These are phyloP conservation scores for Sipha flava DNA, from an alignment of 1,140 invertebrate species.

Conservation along the genomic window DNA sequence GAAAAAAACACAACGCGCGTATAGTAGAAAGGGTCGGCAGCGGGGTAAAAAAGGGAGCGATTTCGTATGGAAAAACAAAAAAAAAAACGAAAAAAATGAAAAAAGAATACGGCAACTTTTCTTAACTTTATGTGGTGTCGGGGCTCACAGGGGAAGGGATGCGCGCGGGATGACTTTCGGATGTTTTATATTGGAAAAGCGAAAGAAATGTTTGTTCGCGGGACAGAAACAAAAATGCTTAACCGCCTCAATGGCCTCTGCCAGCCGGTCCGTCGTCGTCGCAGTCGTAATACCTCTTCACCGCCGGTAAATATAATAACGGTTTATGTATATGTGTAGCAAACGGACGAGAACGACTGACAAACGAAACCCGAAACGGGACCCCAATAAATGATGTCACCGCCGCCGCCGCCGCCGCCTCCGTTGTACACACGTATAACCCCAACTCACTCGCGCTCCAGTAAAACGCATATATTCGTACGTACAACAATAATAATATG, in stretches of 20 bases:
- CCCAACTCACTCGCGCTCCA: no score
- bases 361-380: constrained; percentile 10
- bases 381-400: constrained; percentile 26
- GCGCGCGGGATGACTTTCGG: constrained; percentile 27
- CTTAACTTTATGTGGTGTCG: constrained; percentile 27
- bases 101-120: constrained; percentile 26
- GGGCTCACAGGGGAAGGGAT: neutral
- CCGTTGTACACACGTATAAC: no score
- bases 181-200: constrained; percentile 34
- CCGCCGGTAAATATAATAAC: neutral
- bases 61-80: constrained; percentile 10
- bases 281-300: neutral
- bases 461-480: neutral
- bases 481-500: neutral
- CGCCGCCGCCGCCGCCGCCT: neutral
- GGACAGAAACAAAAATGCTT: constrained; percentile 28
- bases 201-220: constrained; percentile 18
- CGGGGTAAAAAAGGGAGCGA: neutral
- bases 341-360: neutral
- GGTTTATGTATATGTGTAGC: no score
- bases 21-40: no score
- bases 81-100: neutral
- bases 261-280: no score
- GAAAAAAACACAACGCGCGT: neutral
- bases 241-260: neutral